phyloP scores from a whole-genome alignment of 2,113 vertebrate species.

The Nesospiza acunhae region DNA sequence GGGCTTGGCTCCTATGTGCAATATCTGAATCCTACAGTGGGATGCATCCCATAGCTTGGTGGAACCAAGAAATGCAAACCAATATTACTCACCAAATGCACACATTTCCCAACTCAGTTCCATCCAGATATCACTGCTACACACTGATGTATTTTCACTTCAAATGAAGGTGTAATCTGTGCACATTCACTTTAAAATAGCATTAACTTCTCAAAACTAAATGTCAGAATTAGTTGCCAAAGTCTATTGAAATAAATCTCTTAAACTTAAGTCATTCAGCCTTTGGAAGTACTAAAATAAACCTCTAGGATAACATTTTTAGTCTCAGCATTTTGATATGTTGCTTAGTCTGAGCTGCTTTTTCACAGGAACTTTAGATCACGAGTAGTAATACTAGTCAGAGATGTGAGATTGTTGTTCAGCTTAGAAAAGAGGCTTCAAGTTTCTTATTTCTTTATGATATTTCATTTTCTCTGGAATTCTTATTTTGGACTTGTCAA shows the following conservation, averaged over 20 bases:
- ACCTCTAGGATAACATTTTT: not conserved
- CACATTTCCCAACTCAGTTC: not conserved
- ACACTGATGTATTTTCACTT: not conserved
- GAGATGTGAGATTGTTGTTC: not conserved
- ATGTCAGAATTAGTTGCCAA: not conserved
- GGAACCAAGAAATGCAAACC: not conserved
- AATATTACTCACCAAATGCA: not conserved
- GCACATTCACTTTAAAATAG: not conserved
- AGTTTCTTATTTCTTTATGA: not conserved
- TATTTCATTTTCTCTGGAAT: not conserved
- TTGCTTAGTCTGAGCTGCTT: not conserved
- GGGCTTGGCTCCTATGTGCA: accelerated
- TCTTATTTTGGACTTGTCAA: not conserved
- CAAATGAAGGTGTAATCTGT: not conserved
- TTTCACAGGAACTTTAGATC: not conserved
- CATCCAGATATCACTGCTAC: not conserved
- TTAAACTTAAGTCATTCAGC: not conserved
- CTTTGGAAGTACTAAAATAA: not conserved
- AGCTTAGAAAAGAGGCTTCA: not conserved
- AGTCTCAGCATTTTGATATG: not conserved
- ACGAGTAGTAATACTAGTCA: not conserved
- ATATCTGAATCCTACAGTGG: accelerated
- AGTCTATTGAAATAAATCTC: not conserved
- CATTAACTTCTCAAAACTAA: not conserved
- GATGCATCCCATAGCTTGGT: not conserved